These are phyloP conservation scores for Eristalis arbustorum DNA, from an alignment of 2,888 invertebrate species.

Conservation along the genomic window DNA sequence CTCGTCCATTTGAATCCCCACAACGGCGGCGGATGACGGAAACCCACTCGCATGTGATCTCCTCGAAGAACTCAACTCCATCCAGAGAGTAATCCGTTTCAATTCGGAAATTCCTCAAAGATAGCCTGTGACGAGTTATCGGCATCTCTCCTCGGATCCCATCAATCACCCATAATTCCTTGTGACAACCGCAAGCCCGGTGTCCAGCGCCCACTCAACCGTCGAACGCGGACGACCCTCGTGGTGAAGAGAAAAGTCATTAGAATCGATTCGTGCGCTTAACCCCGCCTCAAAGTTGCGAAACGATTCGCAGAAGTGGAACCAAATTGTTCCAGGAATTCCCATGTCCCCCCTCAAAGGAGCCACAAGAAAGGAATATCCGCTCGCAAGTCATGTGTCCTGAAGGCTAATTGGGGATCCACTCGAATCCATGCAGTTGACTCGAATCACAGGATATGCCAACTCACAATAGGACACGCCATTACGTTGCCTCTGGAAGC, in stretches of 20 bases:
- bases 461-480: not conserved
- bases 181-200: not conserved
- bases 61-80: not conserved
- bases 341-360: constrained; percentile 14
- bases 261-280: not conserved
- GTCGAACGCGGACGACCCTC: no score
- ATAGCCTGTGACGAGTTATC: not conserved
- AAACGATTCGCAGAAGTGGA: constrained; percentile 10
- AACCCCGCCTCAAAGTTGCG: not conserved
- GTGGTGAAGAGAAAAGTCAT: not conserved
- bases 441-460: not conserved
- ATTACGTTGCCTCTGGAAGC: not conserved
- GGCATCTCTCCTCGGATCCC: not conserved
- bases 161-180: not conserved
- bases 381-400: not conserved
- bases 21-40: not conserved
- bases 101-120: not conserved
- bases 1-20: not conserved
- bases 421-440: not conserved
- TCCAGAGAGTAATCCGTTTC: not conserved
- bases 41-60: not conserved
- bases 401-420: not conserved
- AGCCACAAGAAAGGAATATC: constrained; percentile 1
- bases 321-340: constrained; percentile 15
- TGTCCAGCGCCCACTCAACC: no score